Evolutionary conservation across 2,888 invertebrate species (phyloP).

Genomic region (Drosophila kambysellisi): DNA sequence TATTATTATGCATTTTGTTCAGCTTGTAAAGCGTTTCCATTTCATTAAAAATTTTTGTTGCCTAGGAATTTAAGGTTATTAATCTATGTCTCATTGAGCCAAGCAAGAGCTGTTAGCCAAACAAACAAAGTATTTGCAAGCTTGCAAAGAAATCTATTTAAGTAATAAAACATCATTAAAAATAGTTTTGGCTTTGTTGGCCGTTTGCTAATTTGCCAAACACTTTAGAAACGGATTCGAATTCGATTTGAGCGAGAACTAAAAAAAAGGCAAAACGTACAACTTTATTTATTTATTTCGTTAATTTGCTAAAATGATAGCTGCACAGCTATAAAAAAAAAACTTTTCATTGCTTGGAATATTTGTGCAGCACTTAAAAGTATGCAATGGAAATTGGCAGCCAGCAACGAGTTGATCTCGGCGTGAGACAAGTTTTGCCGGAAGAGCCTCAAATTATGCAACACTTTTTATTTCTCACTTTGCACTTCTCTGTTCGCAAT

Average conservation of each 20-base stretch:
- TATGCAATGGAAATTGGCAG: slow-evolving; percentile 23
- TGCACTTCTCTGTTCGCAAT: not conserved
- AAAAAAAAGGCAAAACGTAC: not conserved
- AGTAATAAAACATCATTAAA: not conserved
- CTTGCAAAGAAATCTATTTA: not conserved
- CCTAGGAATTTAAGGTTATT: not conserved
- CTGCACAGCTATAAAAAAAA: slow-evolving; percentile 4
- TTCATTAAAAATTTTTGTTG: not conserved
- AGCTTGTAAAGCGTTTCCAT: not conserved
- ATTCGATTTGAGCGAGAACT: not conserved
- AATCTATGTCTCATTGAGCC: not conserved
- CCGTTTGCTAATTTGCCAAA: not conserved
- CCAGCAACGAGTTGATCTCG: slow-evolving; percentile 2
- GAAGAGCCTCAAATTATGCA: slow-evolving; percentile 29
- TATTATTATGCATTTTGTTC: not conserved
- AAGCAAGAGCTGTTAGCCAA: not conserved
- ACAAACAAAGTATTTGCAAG: not conserved
- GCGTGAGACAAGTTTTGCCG: slow-evolving; percentile 18
- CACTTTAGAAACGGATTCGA: not conserved
- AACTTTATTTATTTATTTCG: not conserved
- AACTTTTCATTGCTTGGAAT: slow-evolving; percentile 40
- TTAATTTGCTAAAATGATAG: not conserved
- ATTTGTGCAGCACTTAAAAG: slow-evolving; percentile 63
- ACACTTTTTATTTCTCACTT: slow-evolving; percentile 19
- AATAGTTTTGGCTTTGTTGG: not conserved